Percentiles rank a stretch among this genome's conserved stretches.
Conservation (phyloP, 2,113 vertebrate species). For the Sinocyclocheilus rhinocerous region DNA sequence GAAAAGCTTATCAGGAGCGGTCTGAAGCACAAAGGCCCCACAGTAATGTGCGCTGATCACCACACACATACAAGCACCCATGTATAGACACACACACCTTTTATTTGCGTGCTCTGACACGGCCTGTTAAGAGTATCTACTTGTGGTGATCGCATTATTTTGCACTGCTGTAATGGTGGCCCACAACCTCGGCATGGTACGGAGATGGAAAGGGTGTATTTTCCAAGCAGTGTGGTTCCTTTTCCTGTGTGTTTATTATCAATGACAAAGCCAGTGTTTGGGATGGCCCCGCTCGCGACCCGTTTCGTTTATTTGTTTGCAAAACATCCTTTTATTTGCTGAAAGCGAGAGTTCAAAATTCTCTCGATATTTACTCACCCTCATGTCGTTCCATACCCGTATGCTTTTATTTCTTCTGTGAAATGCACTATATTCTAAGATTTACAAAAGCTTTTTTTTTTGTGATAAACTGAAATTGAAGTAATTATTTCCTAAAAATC, state of each 20-base stretch:
- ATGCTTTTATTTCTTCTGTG: slow-evolving; percentile 6
- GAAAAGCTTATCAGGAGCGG: slow-evolving; percentile 62
- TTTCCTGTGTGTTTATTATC: background rate
- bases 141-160: slow-evolving; percentile 47
- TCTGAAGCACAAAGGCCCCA: slow-evolving; percentile 53
- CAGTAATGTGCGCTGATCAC: slow-evolving; percentile 46
- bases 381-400: background rate
- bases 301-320: background rate
- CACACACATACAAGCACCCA: slow-evolving; percentile 30
- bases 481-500: background rate
- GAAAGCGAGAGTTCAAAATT: background rate
- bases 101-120: slow-evolving; percentile 53
- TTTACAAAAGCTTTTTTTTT: background rate
- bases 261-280: background rate
- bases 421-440: background rate
- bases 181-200: slow-evolving; percentile 24
- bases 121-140: slow-evolving; percentile 52
- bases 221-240: background rate
- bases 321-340: background rate
- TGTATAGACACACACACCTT: slow-evolving; percentile 22
- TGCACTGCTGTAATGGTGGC: slow-evolving; percentile 19
- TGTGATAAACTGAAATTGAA: background rate
- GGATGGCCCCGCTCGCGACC: background rate
- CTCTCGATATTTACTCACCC: slow-evolving; percentile 13
- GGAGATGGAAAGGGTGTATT: slow-evolving; percentile 8